Base-by-base conservation (phyloP, 2,888 invertebrate genomes). In the Limnephilus rhombicus region DNA sequence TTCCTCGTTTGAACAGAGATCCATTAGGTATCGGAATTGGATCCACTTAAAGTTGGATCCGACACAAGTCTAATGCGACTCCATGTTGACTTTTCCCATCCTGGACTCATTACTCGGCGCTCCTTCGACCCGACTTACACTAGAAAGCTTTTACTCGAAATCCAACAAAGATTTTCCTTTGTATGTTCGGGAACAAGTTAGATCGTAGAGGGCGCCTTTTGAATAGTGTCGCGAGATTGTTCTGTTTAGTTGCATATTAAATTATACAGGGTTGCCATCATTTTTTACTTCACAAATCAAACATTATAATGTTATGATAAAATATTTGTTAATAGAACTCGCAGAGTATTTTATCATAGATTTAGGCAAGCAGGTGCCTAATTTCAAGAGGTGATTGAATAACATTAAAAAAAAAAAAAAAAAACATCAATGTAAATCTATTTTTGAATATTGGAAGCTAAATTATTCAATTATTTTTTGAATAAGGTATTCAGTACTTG, bases 101-200 rank as follows among this genome's bases (percentile, higher is more conserved):
- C 41, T 34, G 83, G 15, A 34, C 83, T 34, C 83, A 34, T 83
- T 37, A 41, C 83, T 18, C 41, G 37, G 34, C 41, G 37, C 83
- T 34, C 83, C 83, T 41, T 83, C 24, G 83, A 37, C 37, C 83
- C 34, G 37, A 24, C 24, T 34, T 37, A 83, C 83, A 37, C 7
- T 83, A 41, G 37, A 83, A 83, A 41, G 83, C 83, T 83, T 83
- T 83, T 41, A 83, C 18, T 49, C 90, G 29, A 18, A n/a, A 45
- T 45, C 15, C 49, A 68, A 68, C 68, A 68, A 68, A 68, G 24
- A 68, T 68, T 68, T 68, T 68, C 68, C 68, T 68, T 9, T 68
- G 68, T 24, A n/a, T 24, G 68, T 24, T 68, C 68, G 68, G 24
- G n/a, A 68, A 24, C n/a, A 68, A 24, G 24, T 68, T 24, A 24